Evolutionary conservation across 2,113 vertebrate genomes (phyloP).

Genomic region (Alaudala cheleensis): DNA sequence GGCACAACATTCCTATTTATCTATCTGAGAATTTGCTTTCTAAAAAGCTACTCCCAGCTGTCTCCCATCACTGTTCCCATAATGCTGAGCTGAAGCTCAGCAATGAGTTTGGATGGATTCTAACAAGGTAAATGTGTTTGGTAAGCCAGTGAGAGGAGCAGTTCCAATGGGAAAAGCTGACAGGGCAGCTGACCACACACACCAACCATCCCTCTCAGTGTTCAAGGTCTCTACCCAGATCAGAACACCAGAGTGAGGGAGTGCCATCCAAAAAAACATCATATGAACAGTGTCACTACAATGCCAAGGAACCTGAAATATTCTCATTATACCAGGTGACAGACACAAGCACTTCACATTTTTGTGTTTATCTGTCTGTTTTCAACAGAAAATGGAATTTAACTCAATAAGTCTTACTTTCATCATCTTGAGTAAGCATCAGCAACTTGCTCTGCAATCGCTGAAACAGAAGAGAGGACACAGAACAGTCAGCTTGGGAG

Average conservation of each 20-base stretch:
- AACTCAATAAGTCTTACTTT: constrained; percentile 61
- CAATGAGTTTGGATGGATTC: background rate
- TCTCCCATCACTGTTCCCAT: background rate
- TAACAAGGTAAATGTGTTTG: background rate
- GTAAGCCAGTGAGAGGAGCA: background rate
- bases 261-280: background rate
- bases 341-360: background rate
- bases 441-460: constrained; percentile 73
- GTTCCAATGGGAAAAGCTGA: background rate
- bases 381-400: background rate
- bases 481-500: background rate
- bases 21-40: background rate
- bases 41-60: background rate
- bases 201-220: background rate
- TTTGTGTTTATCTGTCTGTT: background rate
- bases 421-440: constrained; percentile 58
- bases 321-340: background rate
- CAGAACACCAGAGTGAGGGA: background rate
- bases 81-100: background rate
- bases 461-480: constrained; percentile 58
- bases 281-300: background rate
- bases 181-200: background rate
- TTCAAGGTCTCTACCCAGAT: background rate
- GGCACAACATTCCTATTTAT: background rate
- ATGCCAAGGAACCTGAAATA: background rate